Base-by-base conservation (phyloP, 1,140 invertebrate species). In the Aradophagus sp. region DNA sequence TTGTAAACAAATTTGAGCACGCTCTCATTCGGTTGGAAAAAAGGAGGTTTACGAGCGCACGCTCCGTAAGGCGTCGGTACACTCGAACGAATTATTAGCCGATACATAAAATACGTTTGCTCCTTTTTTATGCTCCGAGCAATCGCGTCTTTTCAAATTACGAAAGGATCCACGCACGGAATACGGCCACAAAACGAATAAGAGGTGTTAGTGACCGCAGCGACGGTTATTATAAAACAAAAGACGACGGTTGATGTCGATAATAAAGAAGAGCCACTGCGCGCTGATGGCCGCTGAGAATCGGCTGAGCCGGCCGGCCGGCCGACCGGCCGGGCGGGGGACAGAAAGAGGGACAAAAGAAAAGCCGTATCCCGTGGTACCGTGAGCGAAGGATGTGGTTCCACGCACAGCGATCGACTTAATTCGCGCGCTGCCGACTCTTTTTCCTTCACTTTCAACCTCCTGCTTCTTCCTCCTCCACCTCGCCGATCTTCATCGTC, bases 361-460 rank as follows among this genome's bases (percentile, higher is more conserved):
- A 82, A 79, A 80, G 75, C 75, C 78, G 80, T 82, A 81, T 82
- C 71, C 73, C 68, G 62, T 72, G 76, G 78, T 78, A 78, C 62
- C 75, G 74, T 75, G 79, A 77, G 80, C 75, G 78, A 82, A 83
- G 82, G 82, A 84, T 83, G 82, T 83, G 81, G 83, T 83, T 83
- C 81, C 81, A 84, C 82, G 82, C 81, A 84, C 80, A 72, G 76
- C 81, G 82, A 83, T 84, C 80, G 79, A 83, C 82, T 83, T 84
- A 84, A 84, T 84, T 84, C 81, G 80, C 80, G 78, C 77, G 65
- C 79, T 79, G 69, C 65, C 63, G 72, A 77, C 74, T 79, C 77
- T 80, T 80, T 81, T 80, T 80, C 67, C 71, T 70, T 71, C 67
- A 47, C 65, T 66, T 73, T 59, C 61, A 61, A 62, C 65, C 62